Evolutionary conservation across 2,113 vertebrate genomes (phyloP).

Genomic region (Perccottus glenii): DNA sequence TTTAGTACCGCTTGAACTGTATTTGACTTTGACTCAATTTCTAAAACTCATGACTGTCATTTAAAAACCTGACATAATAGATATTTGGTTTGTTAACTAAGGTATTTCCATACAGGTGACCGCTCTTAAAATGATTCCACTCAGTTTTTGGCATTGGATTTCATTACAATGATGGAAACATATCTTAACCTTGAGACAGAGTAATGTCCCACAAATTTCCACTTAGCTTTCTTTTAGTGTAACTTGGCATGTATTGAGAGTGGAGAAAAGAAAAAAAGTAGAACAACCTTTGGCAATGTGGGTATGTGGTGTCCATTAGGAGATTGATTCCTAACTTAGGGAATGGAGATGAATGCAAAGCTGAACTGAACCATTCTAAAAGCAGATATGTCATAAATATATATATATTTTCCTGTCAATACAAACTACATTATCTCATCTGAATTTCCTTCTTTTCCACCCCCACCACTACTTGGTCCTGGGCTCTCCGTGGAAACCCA

Average conservation of each 20-base stretch:
- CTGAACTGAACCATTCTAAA: constrained; percentile 27
- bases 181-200: constrained; percentile 60
- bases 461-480: constrained; percentile 8
- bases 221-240: constrained; percentile 59
- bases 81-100: constrained; percentile 28
- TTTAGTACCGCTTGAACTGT: not conserved
- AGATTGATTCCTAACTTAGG: constrained; percentile 59
- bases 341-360: constrained; percentile 27
- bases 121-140: constrained; percentile 28
- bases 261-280: constrained; percentile 40
- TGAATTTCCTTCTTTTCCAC: constrained; percentile 25
- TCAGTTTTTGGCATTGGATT: constrained; percentile 35
- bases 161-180: constrained; percentile 53
- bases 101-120: constrained; percentile 17
- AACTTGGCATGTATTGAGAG: constrained; percentile 56
- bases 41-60: constrained; percentile 20
- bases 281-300: constrained; percentile 58
- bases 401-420: constrained; percentile 60
- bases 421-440: constrained; percentile 65
- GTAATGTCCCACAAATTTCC: constrained; percentile 37
- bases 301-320: constrained; percentile 58
- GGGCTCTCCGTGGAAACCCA: constrained; percentile 30
- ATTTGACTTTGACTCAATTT: constrained; percentile 17
- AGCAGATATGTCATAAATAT: constrained; percentile 34
- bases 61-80: constrained; percentile 22